Evolutionary conservation across 2,888 invertebrate species (phyloP), one percentile per base, ranked within the genome.

Genomic region (Ephialtes manifestator): DNA sequence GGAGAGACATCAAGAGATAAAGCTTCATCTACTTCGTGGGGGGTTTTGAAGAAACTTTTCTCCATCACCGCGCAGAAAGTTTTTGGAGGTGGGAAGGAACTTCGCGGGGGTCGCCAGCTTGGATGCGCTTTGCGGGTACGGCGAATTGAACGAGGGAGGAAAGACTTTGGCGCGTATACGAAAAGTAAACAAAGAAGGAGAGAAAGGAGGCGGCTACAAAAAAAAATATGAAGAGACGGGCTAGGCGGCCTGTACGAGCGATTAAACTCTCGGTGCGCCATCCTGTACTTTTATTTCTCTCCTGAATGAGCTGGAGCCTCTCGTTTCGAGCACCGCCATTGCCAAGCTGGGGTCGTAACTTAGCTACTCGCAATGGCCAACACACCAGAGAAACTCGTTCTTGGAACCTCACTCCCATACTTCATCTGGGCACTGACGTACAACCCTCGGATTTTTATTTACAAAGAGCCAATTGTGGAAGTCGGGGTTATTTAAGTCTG

Each of bases 201-300:
- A 68, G 74, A 24, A 74, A 58, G 68, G 31, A 77, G 58, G 18
- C 20, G 18, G 28, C 13, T 48, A 58, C 35, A 48, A 63, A 35
- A 76, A 63, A 71, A 39, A 28, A 81, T 28, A 51, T 20, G 24
- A 28, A 65, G 72, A 18, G 55, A 28, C 35, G 20, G 24, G 39
- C 31, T 51, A 74, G 65, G 71, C 67, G 67, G 74, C 60, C 63
- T 75, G 80, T 85, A 85, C 85, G 83, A 86, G 63, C 86, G 86
- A 86, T 86, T 86, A 85, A 85, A 78, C 83, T 83, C 85, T 77
- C 75, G 70, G 82, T 80, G 80, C 74, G 78, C 83, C 67, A 51
- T 63, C 20, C 46, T 48, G 68, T 78, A 83, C 78, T 71, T 79
- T 70, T 79, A 70, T 71, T 79, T 71, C 53, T 71, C 60, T 53